Percentiles rank a stretch among this genome's conserved stretches.
These are phyloP conservation scores for Nestor notabilis DNA, from an alignment of 2,113 vertebrate species.

Conservation along the genomic window DNA sequence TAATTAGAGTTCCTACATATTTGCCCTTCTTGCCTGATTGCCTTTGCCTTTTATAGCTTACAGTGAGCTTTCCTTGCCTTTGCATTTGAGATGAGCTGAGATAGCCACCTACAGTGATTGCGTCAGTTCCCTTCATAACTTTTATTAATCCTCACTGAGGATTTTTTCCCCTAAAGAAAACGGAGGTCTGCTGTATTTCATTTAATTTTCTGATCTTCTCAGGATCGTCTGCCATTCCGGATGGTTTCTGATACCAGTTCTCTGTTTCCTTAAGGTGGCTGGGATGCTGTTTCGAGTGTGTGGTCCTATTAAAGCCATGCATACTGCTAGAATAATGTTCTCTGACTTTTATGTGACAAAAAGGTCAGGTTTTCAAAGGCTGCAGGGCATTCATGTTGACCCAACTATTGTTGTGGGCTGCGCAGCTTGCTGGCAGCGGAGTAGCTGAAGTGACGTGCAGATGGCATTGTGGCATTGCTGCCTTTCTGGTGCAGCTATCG, in stretches of 20 bases:
- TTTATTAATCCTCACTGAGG: constrained; percentile 31
- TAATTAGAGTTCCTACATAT: constrained; percentile 59
- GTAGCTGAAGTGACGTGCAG: constrained; percentile 6
- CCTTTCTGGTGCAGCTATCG: background rate
- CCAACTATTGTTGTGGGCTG: background rate
- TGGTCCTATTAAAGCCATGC: background rate
- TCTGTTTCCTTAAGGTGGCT: background rate
- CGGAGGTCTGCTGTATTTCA: constrained; percentile 2
- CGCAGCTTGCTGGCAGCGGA: background rate
- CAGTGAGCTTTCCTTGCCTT: constrained; percentile 6
- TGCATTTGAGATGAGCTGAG: constrained; percentile 58
- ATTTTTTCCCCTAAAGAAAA: background rate
- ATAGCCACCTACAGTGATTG: constrained; percentile 60
- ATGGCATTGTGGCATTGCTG: background rate
- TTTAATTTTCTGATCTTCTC: background rate
- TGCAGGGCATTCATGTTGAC: constrained; percentile 30
- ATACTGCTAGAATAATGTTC: constrained; percentile 23
- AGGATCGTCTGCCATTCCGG: background rate
- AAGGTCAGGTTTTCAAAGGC: constrained; percentile 51
- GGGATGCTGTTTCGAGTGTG: background rate
- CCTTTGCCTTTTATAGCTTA: constrained; percentile 64
- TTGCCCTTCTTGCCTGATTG: constrained; percentile 63
- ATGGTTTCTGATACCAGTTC: background rate
- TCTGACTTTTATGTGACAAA: constrained; percentile 54
- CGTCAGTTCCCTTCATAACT: constrained; percentile 54